Base-by-base conservation (phyloP, 37 sponge, comb jelly and placozoan species). In the Halichondria panicea region DNA sequence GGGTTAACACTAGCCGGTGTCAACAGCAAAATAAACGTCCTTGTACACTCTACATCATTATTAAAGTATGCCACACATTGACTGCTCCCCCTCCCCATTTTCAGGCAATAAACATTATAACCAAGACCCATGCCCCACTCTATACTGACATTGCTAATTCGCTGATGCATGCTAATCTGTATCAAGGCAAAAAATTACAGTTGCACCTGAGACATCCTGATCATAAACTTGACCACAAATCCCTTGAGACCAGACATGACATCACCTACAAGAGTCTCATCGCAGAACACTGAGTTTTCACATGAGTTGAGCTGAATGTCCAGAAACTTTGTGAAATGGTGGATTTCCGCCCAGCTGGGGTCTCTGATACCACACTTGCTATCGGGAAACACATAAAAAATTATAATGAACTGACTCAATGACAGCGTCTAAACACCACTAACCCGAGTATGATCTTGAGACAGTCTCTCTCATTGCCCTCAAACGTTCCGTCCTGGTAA, bases 181-280 rank as follows among this genome's bases (percentile, higher is more conserved):
- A n/a, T n/a, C n/a, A n/a, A n/a, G n/a, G n/a, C n/a, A n/a, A n/a
- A n/a, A n/a, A n/a, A n/a, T n/a, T n/a, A n/a, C n/a, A n/a, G n/a
- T n/a, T 78, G 24, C 60, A 87, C 89, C 45, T 81, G 59, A 25
- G 94, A 89, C 97, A 96, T 96, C 30, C 45, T 44, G 39, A 96
- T 92, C 88, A 96, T 81, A 63, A 91, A 91, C 67, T 91, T 91
- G 22, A 95, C 84, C 19, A 88, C 96, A 84, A 95, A 95, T 15
- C 76, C 35, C 63, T 78, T 76, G 31, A 90, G 34, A 0, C 86
- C 86, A 33, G 57, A 36, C 46, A 76, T 52, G 25, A 60, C 55
- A 68, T 89, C 89, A 40, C 77, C 80, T 37, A 79, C 75, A 19
- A 84, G 54, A 27, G 11, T 34, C n/a, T 70, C 59, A 78, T 87